These are phyloP conservation scores for Girardia tigrina DNA, from an alignment of 2,888 invertebrate genomes.

Conservation along the genomic window DNA sequence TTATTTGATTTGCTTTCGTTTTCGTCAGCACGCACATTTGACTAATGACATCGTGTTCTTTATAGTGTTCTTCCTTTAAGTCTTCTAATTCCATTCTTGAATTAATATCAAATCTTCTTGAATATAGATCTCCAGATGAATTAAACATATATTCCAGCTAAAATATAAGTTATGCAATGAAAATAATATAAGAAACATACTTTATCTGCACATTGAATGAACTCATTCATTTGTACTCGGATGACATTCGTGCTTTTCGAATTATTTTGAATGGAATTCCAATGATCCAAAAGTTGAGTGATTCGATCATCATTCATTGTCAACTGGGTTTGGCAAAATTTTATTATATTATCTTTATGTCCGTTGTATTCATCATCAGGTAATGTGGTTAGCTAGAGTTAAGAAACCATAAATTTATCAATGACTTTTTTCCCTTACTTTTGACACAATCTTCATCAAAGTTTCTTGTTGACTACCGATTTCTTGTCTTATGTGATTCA, in stretches of 20 bases:
- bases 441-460: neutral
- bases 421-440: neutral
- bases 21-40: constrained; percentile 16
- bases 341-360: neutral
- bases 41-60: constrained; percentile 13
- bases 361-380: neutral
- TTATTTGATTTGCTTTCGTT: constrained; percentile 18
- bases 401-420: neutral
- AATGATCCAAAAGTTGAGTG: neutral
- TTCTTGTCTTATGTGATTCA: constrained; percentile 1
- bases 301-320: neutral
- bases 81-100: neutral
- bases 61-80: neutral
- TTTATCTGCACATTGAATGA: neutral
- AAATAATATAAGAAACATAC: too few relatives aligned
- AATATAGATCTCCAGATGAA: neutral
- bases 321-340: neutral
- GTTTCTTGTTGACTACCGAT: constrained; percentile 8
- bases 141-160: neutral
- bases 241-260: neutral
- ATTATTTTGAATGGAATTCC: neutral
- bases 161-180: too few relatives aligned
- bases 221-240: constrained; percentile 3
- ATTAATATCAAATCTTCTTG: neutral
- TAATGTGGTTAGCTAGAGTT: neutral